Evolutionary conservation across 2,888 invertebrate genomes (phyloP).

Genomic region (Caenorhabditis zanzibari): DNA sequence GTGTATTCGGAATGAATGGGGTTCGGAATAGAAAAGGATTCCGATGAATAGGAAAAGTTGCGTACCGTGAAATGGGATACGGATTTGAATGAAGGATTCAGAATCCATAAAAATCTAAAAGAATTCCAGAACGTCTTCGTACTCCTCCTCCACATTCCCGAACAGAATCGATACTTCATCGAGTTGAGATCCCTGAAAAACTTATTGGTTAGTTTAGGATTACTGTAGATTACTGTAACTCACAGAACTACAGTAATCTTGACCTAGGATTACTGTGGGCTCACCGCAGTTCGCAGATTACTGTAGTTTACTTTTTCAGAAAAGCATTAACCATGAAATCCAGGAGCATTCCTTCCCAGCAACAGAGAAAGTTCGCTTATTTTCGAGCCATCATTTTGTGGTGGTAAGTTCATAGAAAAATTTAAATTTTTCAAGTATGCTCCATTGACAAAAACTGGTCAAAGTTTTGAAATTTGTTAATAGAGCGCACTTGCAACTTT

Average conservation of each 20-base stretch:
- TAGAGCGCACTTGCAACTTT: not conserved
- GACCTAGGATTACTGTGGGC: no score
- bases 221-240: not conserved
- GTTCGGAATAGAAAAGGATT: not conserved
- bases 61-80: constrained; percentile 22
- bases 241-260: no score
- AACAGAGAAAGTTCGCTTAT: constrained; percentile 32
- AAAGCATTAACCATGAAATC: constrained; percentile 52
- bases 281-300: no score
- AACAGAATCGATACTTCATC: constrained; percentile 52
- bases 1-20: not conserved
- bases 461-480: not conserved
- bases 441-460: no score
- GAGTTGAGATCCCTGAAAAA: constrained; percentile 69
- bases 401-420: constrained; percentile 36
- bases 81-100: not conserved
- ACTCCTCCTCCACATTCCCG: constrained; percentile 52
- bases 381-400: constrained; percentile 51
- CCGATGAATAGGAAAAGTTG: not conserved
- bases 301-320: constrained; percentile 47
- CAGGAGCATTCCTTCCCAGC: not conserved
- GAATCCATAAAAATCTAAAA: not conserved
- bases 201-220: constrained; percentile 59
- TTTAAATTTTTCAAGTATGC: no score
- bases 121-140: constrained; percentile 70